Base-by-base conservation (phyloP, 2,888 invertebrate species). In the Syrphus vitripennis region DNA sequence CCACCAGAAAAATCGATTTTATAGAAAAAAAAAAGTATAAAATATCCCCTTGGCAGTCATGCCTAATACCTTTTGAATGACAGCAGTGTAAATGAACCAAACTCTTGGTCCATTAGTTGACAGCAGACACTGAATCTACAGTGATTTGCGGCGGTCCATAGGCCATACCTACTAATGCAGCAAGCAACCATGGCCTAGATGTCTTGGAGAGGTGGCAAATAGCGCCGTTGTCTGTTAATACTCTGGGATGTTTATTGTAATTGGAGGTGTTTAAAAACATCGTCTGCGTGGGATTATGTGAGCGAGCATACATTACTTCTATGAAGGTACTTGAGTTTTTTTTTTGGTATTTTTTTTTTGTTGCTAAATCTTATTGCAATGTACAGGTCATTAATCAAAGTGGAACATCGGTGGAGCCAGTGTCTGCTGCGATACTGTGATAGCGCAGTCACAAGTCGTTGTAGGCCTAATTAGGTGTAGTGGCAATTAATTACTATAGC, bases 391-490 rank as follows among this genome's bases (percentile, higher is more conserved):
- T 83, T 78, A 83, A 83, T 83, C 78, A 83, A 67, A 72, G 40
- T 34, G 67, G 57, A 67, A 67, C 57, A 61, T 67, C 57, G 16
- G 29, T 37, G 76, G n/a, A 75, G 24, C 69, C 10, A 40, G 12
- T 29, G 42, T n/a, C 31, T 19, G 16, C 57, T 69, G 65, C 7
- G 72, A 72, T 65, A 57, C 59, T 57, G 16, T 14, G 67, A 82
- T 82, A 78, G 76, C n/a, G n/a, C 57, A 65, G 40, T 53, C 55
- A 42, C 67, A 71, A 76, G 81, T 63, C 65, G 70, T 67, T 67
- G 50, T 80, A 80, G 75, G 75, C 83, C 67, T 84, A 84, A 81
- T 84, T 81, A 84, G 84, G 76, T 77, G 29, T 14, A 40, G 48
- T 42, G 72, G 76, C 67, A 81, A 81, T 76, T 81, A 84, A 81